A percentile compares a stretch with the other conserved stretches of the same genome.
Evolutionary conservation across 2,797 vertebrate species (phyloP).

Genomic region (Gymnothorax javanicus): DNA sequence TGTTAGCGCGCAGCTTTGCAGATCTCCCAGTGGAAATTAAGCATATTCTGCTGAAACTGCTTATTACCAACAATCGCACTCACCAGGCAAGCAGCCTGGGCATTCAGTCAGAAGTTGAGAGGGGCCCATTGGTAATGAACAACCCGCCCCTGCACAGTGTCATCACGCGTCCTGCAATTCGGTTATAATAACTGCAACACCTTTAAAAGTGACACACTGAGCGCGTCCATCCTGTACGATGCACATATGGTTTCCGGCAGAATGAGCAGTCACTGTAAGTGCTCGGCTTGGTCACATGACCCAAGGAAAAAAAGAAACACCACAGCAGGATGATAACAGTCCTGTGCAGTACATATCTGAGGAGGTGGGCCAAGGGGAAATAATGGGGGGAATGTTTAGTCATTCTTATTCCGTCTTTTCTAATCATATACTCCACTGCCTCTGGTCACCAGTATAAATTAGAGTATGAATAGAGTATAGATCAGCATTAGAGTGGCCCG

Average conservation of each 20-base stretch:
- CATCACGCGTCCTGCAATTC: background rate
- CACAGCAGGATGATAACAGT: background rate
- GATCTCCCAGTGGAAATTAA: background rate
- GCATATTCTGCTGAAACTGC: conserved; percentile 5
- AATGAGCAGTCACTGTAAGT: background rate
- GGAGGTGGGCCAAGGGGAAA: no score
- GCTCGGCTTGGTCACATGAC: background rate
- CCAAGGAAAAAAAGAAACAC: background rate
- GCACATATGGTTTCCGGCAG: background rate
- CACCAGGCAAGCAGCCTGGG: background rate
- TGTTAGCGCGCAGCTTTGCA: background rate
- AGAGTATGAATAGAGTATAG: no score
- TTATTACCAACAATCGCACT: background rate
- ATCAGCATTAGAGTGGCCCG: no score
- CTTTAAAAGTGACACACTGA: background rate
- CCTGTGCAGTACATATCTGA: background rate
- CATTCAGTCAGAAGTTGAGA: background rate
- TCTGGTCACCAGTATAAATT: no score
- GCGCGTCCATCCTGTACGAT: background rate
- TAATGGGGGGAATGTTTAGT: no score
- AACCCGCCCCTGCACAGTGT: background rate
- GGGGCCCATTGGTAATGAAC: background rate
- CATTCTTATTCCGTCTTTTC: no score
- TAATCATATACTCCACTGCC: no score
- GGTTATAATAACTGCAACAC: background rate